phyloP scores from a whole-genome alignment of 2,797 vertebrate species.

The Odontamblyopus rebecca region DNA sequence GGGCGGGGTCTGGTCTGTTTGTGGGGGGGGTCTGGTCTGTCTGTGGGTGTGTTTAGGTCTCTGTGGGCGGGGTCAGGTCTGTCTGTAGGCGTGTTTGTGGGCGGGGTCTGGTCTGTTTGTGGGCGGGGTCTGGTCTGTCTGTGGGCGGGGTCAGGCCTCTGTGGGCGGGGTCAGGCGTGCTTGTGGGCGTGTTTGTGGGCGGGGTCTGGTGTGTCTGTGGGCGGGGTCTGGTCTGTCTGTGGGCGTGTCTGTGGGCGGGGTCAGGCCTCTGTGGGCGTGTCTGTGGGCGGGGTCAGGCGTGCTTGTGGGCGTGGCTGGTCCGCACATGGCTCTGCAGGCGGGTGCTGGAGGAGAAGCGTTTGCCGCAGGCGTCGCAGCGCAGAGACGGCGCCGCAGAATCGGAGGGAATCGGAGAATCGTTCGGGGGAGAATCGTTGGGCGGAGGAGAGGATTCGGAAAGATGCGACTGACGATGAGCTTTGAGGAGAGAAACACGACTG shows the following conservation, averaged over 20 bases:
- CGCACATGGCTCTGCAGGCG: conserved; percentile 69
- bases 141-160: not conserved
- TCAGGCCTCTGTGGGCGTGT: too few species aligned
- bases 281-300: not conserved
- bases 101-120: not conserved
- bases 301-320: not conserved
- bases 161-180: too few species aligned
- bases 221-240: too few species aligned
- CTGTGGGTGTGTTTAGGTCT: not conserved
- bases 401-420: too few species aligned
- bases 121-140: too few species aligned
- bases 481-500: conserved; percentile 72
- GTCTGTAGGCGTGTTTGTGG: too few species aligned
- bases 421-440: not conserved
- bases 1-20: not conserved
- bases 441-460: conserved; percentile 16
- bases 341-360: conserved; percentile 70
- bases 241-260: too few species aligned
- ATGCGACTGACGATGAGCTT: conserved; percentile 74
- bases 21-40: not conserved
- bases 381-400: not conserved
- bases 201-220: not conserved
- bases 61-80: not conserved
- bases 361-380: conserved; percentile 65
- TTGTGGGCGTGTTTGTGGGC: not conserved